A percentile compares a stretch with the other conserved stretches of the same genome.
These are phyloP conservation scores for Harpalus rubripes DNA, from an alignment of 2,888 invertebrate species.

Conservation along the genomic window DNA sequence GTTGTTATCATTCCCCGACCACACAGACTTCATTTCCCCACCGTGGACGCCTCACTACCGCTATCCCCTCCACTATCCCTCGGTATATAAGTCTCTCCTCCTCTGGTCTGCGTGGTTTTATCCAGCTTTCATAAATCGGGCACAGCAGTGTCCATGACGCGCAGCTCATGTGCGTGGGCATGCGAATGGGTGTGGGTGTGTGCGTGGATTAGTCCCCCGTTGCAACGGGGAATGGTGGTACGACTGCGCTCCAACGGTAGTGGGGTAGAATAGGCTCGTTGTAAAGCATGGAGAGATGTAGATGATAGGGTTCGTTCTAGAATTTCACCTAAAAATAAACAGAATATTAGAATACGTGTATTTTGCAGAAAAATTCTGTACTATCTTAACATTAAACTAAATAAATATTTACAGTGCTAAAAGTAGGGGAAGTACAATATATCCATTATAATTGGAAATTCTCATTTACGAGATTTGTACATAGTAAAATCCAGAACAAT, in stretches of 20 bases:
- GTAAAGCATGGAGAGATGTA: conserved; percentile 84
- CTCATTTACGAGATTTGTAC: too few species aligned
- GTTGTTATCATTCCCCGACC: neutral
- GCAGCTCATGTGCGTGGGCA: conserved; percentile 73
- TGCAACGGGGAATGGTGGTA: conserved; percentile 74
- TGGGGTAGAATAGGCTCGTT: conserved; percentile 71
- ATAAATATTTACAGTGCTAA: too few species aligned
- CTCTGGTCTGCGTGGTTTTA: conserved; percentile 76
- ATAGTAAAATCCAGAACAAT: too few species aligned
- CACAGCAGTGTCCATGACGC: conserved; percentile 74
- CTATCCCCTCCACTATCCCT: neutral
- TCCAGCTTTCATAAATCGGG: conserved; percentile 77
- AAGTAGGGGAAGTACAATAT: too few species aligned
- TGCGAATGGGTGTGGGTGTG: conserved; percentile 16
- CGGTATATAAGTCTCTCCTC: neutral
- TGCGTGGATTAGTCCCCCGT: conserved; percentile 72
- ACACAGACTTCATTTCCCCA: neutral
- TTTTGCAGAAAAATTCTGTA: too few species aligned
- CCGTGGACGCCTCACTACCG: neutral
- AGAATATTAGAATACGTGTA: too few species aligned
- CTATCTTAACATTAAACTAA: too few species aligned
- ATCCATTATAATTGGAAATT: too few species aligned
- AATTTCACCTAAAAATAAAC: conserved; percentile 79
- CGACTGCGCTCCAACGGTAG: conserved; percentile 68
- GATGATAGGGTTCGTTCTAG: conserved; percentile 88